These are phyloP conservation scores for Anarrhichthys ocellatus DNA, from an alignment of 2,113 vertebrate genomes.

Conservation along the genomic window DNA sequence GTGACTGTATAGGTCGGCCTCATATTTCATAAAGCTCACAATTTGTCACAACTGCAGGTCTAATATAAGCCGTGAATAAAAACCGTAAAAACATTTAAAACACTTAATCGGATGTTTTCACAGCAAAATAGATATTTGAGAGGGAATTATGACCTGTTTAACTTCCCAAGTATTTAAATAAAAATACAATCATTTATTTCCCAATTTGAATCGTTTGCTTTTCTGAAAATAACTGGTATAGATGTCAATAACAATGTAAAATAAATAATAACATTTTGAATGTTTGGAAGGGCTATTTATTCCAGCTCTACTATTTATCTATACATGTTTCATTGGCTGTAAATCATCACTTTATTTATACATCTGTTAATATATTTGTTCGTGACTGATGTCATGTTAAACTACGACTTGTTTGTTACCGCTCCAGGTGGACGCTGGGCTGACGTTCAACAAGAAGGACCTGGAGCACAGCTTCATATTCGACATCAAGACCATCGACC, in stretches of 20 bases:
- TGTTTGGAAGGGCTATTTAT: background rate
- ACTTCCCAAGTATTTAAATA: background rate
- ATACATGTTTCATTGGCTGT: background rate
- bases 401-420: background rate
- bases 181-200: too few relatives aligned
- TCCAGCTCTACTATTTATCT: background rate
- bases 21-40: background rate
- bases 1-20: too few relatives aligned
- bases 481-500: slow-evolving; percentile 98
- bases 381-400: background rate
- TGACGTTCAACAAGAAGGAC: slow-evolving; percentile 98
- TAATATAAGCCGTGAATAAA: background rate
- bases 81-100: background rate
- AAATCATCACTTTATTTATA: background rate
- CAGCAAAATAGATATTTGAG: background rate
- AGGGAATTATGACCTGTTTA: background rate
- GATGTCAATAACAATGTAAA: background rate
- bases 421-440: slow-evolving; percentile 92
- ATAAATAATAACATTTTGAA: background rate
- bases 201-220: background rate
- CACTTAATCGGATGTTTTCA: background rate
- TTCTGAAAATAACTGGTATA: background rate
- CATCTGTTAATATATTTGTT: background rate
- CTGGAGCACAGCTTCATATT: slow-evolving; percentile 99
- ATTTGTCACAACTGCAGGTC: background rate